Base-by-base conservation (phyloP, 1,140 invertebrate species). In the Hyphantria cunea region DNA sequence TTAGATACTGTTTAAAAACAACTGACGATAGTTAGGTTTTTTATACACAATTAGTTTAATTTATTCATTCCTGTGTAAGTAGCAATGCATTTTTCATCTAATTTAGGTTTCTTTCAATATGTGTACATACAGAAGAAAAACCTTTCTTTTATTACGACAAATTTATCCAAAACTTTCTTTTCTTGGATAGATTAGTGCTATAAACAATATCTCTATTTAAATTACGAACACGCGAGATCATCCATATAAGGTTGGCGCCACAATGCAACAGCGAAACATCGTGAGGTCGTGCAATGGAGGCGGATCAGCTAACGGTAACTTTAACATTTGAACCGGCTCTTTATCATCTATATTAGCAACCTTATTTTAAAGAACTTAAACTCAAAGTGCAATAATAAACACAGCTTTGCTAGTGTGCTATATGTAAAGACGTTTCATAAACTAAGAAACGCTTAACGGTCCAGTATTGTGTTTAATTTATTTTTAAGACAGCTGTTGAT, bases 181-280 rank as follows among this genome's bases (percentile, higher is more conserved):
- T 25, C 5, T 25, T 25, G 17, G 17, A 25, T n/a, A n/a, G 17
- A 25, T 25, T 25, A 5, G 17, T 25, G 5, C 5, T 25, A 25
- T 3, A 25, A 25, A 25, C 17, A 25, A 25, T 25, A 25, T 25
- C 17, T 25, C 17, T n/a, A n/a, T n/a, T n/a, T n/a, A n/a, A n/a
- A n/a, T n/a, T 1, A 56, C 54, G 34, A 37, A 39, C 48, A 58
- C 12, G 44, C 34, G 32, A 58, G 33, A 39, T 15, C 55, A 49
- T 9, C 55, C 45, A 10, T 58, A 41, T 39, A 49, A 48, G 45
- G 55, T 15, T 10, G 6, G 44, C 13, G 25, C 48, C 44, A 48
- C 45, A 58, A 58, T 58, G 55, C 45, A 58, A 58, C 55, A 33
- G 55, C 47, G 55, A 58, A 58, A 58, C 44, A 47, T 58, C 55